These are phyloP conservation scores for Lypha dubia DNA, from an alignment of 2,888 invertebrate genomes.

Conservation along the genomic window DNA sequence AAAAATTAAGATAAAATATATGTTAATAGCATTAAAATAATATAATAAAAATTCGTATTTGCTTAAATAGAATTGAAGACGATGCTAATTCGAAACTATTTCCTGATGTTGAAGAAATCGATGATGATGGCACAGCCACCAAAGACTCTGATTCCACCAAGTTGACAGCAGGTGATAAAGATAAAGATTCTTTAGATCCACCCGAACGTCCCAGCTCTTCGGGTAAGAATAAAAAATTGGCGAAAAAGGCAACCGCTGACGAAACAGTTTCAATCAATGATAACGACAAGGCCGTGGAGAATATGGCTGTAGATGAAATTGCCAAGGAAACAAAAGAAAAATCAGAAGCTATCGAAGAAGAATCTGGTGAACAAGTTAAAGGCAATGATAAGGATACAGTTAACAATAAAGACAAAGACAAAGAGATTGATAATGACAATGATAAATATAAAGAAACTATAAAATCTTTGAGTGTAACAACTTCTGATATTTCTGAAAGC, in stretches of 20 bases:
- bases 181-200: constrained; percentile 82
- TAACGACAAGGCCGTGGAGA: constrained; percentile 64
- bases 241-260: constrained; percentile 75
- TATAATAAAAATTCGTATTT: background rate
- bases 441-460: constrained; percentile 51
- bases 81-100: constrained; percentile 83
- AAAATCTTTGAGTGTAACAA: constrained; percentile 41
- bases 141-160: constrained; percentile 83
- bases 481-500: constrained; percentile 70
- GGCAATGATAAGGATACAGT: constrained; percentile 37
- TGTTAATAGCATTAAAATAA: constrained; percentile 27
- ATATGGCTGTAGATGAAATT: constrained; percentile 68
- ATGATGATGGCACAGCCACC: constrained; percentile 83
- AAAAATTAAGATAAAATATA: background rate
- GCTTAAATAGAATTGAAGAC: constrained; percentile 80
- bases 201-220: constrained; percentile 84
- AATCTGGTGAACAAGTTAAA: constrained; percentile 14
- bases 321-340: constrained; percentile 68
- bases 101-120: constrained; percentile 82
- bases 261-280: constrained; percentile 72
- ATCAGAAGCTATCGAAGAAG: constrained; percentile 69
- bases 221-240: constrained; percentile 81
- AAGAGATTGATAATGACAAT: constrained; percentile 40
- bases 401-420: constrained; percentile 55
- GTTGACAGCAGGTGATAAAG: constrained; percentile 79